These are phyloP conservation scores for Chionodraco myersi DNA, from an alignment of 2,113 vertebrate genomes.

Conservation along the genomic window DNA sequence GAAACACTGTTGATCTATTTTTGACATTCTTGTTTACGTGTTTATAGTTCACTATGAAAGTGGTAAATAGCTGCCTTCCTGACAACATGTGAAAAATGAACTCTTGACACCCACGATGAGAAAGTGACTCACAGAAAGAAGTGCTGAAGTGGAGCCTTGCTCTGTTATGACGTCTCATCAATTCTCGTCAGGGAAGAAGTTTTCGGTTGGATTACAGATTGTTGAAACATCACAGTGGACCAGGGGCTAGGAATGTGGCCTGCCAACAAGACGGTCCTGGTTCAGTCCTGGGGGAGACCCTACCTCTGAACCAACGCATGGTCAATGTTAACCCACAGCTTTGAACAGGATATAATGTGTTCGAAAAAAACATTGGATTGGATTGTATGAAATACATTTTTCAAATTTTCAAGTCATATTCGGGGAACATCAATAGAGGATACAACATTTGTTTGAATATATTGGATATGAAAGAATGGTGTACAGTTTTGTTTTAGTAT, in stretches of 20 bases:
- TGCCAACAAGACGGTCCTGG: neutral
- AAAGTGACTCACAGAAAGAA: constrained; percentile 17
- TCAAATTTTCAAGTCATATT: constrained; percentile 42
- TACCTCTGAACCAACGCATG: neutral
- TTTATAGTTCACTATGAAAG: constrained; percentile 30
- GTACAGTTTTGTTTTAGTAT: neutral
- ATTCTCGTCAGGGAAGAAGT: constrained; percentile 18
- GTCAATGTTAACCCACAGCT: neutral
- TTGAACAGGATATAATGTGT: too few relatives aligned
- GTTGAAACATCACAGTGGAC: constrained; percentile 8
- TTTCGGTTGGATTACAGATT: constrained; percentile 21
- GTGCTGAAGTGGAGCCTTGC: constrained; percentile 2
- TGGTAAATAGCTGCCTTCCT: constrained; percentile 22
- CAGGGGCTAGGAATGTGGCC: neutral
- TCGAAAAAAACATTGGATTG: neutral
- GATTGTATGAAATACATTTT: constrained; percentile 2
- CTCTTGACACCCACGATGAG: constrained; percentile 38
- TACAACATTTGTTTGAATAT: too few relatives aligned
- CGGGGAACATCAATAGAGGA: constrained; percentile 16
- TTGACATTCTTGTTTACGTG: constrained; percentile 23
- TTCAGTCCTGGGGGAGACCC: neutral
- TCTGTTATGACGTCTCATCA: constrained; percentile 23
- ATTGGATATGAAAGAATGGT: constrained; percentile 14
- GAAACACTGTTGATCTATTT: constrained; percentile 10
- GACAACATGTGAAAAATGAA: constrained; percentile 49